These are phyloP conservation scores for Hedya salicella DNA, from an alignment of 2,888 invertebrate species.

Conservation along the genomic window DNA sequence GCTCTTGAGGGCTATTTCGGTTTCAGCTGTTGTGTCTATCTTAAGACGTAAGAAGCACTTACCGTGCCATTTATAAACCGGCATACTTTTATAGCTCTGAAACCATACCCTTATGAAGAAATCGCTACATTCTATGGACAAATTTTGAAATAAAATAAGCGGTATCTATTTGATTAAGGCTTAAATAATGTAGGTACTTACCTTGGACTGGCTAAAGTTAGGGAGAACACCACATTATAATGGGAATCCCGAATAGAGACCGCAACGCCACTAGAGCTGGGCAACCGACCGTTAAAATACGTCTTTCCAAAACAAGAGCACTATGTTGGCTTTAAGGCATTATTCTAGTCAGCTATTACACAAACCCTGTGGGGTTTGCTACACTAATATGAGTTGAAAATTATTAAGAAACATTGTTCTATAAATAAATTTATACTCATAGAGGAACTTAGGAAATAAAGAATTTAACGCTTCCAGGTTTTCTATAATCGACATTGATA, in stretches of 20 bases:
- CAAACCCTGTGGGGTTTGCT: not conserved
- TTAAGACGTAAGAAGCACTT: slow-evolving; percentile 47
- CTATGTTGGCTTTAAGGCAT: slow-evolving; percentile 8
- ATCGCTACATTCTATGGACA: not conserved
- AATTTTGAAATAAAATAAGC: not conserved
- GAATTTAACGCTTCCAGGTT: no score
- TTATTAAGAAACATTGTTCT: not conserved
- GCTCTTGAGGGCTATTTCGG: slow-evolving; percentile 70
- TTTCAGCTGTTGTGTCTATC: slow-evolving; percentile 56
- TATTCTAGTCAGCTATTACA: not conserved
- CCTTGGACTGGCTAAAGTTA: slow-evolving; percentile 1
- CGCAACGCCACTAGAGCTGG: slow-evolving; percentile 22
- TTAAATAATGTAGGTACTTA: not conserved
- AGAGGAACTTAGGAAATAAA: no score
- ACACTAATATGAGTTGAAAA: not conserved
- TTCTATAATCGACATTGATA: no score
- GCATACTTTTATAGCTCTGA: slow-evolving; percentile 7
- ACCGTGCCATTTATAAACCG: slow-evolving; percentile 9
- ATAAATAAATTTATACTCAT: not conserved
- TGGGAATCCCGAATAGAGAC: slow-evolving; percentile 20
- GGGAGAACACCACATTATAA: slow-evolving; percentile 22
- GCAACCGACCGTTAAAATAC: slow-evolving; percentile 22
- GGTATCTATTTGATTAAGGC: slow-evolving; percentile 11
- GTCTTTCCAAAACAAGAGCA: slow-evolving; percentile 19
- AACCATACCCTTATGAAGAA: slow-evolving; percentile 1